Evolutionary conservation across 2,888 invertebrate species (phyloP).

Genomic region (Noctua janthina): DNA sequence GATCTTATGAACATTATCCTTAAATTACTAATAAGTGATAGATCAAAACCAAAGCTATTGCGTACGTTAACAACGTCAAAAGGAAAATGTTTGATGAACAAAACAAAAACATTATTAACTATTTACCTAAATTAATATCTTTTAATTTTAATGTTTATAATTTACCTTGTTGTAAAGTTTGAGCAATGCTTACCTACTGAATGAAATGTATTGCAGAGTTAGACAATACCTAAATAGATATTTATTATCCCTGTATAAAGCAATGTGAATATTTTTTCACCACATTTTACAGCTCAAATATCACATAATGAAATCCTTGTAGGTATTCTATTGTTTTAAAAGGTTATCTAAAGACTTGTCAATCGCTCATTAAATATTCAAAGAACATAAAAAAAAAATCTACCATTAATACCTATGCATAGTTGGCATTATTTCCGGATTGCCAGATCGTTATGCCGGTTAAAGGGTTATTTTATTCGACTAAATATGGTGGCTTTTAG

Average conservation of each 20-base stretch:
- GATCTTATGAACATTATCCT: not conserved
- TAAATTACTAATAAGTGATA: not conserved
- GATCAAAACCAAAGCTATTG: not conserved
- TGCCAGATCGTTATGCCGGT: too few species aligned
- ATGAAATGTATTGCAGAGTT: not conserved
- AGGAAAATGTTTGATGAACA: not conserved
- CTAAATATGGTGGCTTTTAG: not conserved
- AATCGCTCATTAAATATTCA: too few species aligned
- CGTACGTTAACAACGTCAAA: not conserved
- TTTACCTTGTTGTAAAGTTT: not conserved
- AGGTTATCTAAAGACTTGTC: too few species aligned
- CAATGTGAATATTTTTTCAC: too few species aligned
- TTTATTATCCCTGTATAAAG: not conserved
- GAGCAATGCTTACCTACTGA: not conserved
- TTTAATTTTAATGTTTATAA: not conserved
- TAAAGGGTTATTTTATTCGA: not conserved
- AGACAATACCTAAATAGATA: not conserved
- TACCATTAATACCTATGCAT: too few species aligned
- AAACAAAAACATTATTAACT: not conserved
- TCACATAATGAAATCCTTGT: too few species aligned
- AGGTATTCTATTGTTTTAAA: too few species aligned
- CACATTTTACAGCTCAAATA: too few species aligned
- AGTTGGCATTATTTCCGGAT: too few species aligned
- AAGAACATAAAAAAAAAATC: too few species aligned
- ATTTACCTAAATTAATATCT: not conserved